Conservation (phyloP, 2,888 invertebrate genomes). For the Gonocerus acuteangulatus region DNA sequence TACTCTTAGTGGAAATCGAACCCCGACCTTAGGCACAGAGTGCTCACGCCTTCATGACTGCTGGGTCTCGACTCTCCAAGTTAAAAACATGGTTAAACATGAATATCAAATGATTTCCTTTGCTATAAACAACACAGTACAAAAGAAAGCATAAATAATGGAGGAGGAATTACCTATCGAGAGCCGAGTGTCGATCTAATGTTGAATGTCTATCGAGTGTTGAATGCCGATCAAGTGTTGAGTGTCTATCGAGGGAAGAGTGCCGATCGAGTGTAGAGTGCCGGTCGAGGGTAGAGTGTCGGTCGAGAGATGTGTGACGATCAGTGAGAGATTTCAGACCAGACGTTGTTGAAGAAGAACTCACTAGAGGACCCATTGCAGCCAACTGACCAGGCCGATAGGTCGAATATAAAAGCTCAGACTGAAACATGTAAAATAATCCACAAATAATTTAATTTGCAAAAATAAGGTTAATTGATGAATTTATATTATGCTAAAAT, state of each 20-base stretch:
- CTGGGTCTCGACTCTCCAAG: too few species aligned
- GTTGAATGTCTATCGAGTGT: slow-evolving; percentile 40
- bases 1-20: too few species aligned
- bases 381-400: slow-evolving; percentile 39
- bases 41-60: too few species aligned
- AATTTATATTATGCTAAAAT: too few species aligned
- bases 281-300: slow-evolving; percentile 38
- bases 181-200: slow-evolving; percentile 29
- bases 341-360: slow-evolving; percentile 29
- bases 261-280: slow-evolving; percentile 38
- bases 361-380: slow-evolving; percentile 43
- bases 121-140: too few species aligned
- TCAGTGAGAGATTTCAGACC: slow-evolving; percentile 31
- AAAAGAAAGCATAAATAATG: too few species aligned
- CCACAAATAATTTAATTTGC: background rate
- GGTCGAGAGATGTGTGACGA: slow-evolving; percentile 27
- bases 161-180: slow-evolving; percentile 34
- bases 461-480: background rate
- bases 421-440: slow-evolving; percentile 30
- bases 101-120: too few species aligned
- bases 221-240: slow-evolving; percentile 31
- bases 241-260: slow-evolving; percentile 32
- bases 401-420: slow-evolving; percentile 43
- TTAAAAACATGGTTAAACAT: too few species aligned
- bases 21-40: too few species aligned